phyloP scores from a whole-genome alignment of 1,140 invertebrate genomes.

The Pissodes strobi region DNA sequence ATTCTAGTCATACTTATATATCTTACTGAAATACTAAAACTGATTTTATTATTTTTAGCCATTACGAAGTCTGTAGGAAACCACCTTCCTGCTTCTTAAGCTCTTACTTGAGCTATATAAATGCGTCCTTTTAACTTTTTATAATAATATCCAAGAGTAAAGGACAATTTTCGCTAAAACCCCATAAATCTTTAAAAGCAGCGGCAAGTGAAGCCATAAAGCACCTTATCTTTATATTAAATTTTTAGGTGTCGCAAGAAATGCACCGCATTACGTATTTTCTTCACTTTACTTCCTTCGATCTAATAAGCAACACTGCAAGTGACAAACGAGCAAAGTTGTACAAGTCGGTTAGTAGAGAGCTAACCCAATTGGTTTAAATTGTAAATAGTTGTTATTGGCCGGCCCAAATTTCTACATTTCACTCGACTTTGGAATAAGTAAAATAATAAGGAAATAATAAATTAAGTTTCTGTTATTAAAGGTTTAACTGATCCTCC shows the following conservation, averaged over 20 bases:
- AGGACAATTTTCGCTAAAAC: slow-evolving; percentile 23
- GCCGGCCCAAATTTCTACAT: too few species aligned
- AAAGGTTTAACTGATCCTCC: too few species aligned
- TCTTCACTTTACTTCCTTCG: background rate
- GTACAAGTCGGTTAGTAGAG: too few species aligned
- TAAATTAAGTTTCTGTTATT: too few species aligned
- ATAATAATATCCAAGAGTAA: slow-evolving; percentile 16
- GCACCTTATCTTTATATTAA: slow-evolving; percentile 24
- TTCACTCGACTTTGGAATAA: too few species aligned
- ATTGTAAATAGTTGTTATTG: too few species aligned
- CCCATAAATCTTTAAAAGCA: slow-evolving; percentile 19
- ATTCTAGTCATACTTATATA: too few species aligned
- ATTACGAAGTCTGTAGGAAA: slow-evolving; percentile 3
- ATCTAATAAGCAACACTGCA: slow-evolving; percentile 1
- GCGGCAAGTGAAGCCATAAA: slow-evolving; percentile 18
- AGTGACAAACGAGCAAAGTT: too few species aligned
- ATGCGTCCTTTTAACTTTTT: slow-evolving; percentile 14
- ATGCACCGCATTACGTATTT: slow-evolving; percentile 3
- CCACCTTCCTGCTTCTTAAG: background rate
- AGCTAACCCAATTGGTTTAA: too few species aligned
- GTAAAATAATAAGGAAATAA: too few species aligned
- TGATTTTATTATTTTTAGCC: slow-evolving; percentile 11
- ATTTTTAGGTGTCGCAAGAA: slow-evolving; percentile 17
- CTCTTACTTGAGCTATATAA: slow-evolving; percentile 14
- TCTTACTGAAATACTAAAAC: too few species aligned